Conservation (phyloP, 2,888 invertebrate species). For the Zaprionus bogoriensis region DNA sequence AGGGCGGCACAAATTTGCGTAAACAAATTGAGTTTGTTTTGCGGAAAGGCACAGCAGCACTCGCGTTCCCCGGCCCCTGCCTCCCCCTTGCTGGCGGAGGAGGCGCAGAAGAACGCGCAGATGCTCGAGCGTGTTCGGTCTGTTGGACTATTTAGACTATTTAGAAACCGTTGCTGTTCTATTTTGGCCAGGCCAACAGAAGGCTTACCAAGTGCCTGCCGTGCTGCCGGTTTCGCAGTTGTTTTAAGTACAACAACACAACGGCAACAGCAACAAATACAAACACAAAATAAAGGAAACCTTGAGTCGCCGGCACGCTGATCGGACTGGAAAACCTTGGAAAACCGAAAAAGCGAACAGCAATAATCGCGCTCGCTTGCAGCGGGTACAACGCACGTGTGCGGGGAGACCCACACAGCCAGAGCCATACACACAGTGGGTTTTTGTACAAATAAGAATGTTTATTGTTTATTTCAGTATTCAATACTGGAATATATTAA, state of each 20-base stretch:
- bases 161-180: conserved; percentile 75
- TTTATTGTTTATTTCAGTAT: too few relatives aligned
- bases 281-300: conserved; percentile 46
- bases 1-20: conserved; percentile 61
- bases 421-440: not conserved
- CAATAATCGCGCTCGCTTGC: conserved; percentile 39
- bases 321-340: conserved; percentile 77
- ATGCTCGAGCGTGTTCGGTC: too few relatives aligned
- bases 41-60: conserved; percentile 18
- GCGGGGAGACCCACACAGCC: not conserved
- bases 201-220: conserved; percentile 46
- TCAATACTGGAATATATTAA: too few relatives aligned
- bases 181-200: conserved; percentile 78
- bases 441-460: too few relatives aligned
- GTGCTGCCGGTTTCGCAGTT: conserved; percentile 20
- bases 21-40: conserved; percentile 56
- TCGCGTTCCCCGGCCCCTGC: too few relatives aligned
- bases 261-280: not conserved
- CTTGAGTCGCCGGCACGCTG: conserved; percentile 56
- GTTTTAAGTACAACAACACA: conserved; percentile 1
- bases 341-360: conserved; percentile 63
- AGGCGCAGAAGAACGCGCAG: not conserved
- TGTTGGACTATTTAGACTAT: conserved; percentile 30
- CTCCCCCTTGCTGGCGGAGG: not conserved
- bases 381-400: too few relatives aligned